Base-by-base conservation (phyloP, 2,113 vertebrate species). In the Pedetes capensis region DNA sequence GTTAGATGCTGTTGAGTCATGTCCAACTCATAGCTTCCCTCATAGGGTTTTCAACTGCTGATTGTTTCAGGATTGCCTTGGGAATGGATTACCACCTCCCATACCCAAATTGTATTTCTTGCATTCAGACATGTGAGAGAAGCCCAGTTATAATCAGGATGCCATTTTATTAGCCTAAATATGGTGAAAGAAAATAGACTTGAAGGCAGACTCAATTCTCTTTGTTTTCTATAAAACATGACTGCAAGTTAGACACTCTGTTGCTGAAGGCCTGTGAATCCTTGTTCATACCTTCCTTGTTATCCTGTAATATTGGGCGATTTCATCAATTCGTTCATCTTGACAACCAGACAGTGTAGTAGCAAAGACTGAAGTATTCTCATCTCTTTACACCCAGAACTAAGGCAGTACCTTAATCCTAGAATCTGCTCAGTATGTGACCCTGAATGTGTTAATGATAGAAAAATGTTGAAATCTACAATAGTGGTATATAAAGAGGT, bases 401-500 rank as follows among this genome's bases (percentile, higher is more conserved):
- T 78, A 82, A 57, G n/a, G n/a, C 16, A 53, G 29, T 32, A 9
- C 10, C 66, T 86, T 29, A 80, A 23, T 63, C 14, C 53, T 10
- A 51, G 49, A 68, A 20, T 12, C 2, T 63, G 22, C 37, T 78
- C 8, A 63, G 13, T 59, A 17, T 32, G 23, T 57, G 22, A 16
- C 66, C 69, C 7, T 20, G 23, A 87, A 82, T 37, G 32, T 74
- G 32, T 6, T 64, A 57, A 61, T 23, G 7, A 39, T 32, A 87
- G 53, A 87, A 78, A 93, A 68, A 18, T 75, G 55, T 7, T 92
- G 63, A 92, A 94, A 79, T 23, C 29, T 74, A 79, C 34, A 89
- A 29, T 9, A 29, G 53, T 69, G 49, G 82, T 69, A 94, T 80
- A 64, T 37, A 72, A 82, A 92, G 6, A 2, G 1, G 0, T 1